Percentiles rank a stretch among this genome's conserved stretches.
phyloP scores from a whole-genome alignment of 92 coral and sea anemone species.

The Paramuricea clavata region DNA sequence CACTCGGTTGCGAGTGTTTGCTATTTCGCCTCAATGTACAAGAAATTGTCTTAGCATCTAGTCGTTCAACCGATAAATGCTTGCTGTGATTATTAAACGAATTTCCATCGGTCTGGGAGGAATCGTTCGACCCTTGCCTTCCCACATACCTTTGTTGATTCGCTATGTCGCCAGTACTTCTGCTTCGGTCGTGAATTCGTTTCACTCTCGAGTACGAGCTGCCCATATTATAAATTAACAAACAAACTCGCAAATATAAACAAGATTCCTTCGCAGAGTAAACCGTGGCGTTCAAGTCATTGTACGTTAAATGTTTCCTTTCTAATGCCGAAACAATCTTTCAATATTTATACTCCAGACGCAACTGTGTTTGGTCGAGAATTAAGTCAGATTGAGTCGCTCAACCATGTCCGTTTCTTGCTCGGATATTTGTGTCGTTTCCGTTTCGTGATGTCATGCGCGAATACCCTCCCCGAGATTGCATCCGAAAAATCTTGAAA shows the following conservation, averaged over 20 bases:
- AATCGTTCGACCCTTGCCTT: neutral
- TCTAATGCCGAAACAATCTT: neutral
- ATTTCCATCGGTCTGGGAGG: neutral
- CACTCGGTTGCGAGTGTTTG: slow-evolving; percentile 2
- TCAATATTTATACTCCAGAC: neutral
- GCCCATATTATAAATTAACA: slow-evolving; percentile 28
- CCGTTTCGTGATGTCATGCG: neutral
- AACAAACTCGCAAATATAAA: neutral
- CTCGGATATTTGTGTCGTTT: neutral
- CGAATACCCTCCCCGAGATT: neutral
- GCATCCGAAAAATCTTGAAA: neutral
- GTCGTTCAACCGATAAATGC: slow-evolving; percentile 1
- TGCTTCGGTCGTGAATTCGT: slow-evolving; percentile 23
- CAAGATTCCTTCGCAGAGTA: neutral
- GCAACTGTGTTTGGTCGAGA: neutral
- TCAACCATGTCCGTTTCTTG: neutral
- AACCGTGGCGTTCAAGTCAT: neutral
- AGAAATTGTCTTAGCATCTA: neutral
- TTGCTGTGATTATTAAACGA: neutral
- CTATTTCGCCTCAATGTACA: slow-evolving; percentile 29
- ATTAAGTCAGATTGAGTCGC: neutral
- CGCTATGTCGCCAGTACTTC: slow-evolving; percentile 1
- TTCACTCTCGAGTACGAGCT: slow-evolving; percentile 17
- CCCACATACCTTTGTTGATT: slow-evolving; percentile 34
- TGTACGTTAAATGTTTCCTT: neutral